Base-by-base conservation (phyloP, 92 coral and sea anemone genomes). In the Micromussa lordhowensis region DNA sequence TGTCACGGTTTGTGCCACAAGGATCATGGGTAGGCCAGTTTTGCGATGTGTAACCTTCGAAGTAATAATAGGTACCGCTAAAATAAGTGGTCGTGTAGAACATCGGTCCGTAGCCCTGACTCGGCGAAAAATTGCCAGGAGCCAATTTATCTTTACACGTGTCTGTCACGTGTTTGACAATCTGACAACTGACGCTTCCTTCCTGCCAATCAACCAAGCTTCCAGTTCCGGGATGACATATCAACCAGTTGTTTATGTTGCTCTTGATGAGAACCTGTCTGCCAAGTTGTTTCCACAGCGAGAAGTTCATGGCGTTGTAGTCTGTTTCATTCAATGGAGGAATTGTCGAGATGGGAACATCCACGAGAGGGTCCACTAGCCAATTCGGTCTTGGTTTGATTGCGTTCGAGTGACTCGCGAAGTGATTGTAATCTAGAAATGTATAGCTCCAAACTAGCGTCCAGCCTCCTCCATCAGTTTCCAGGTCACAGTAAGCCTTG, bases 371-470 rank as follows among this genome's bases (percentile, higher is more conserved):
- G 68, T 11, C 35, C 0, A 21, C 78, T 22, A 21, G 71, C 92
- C 92, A 88, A 32, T 66, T 64, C 0, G 94, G 94, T 38, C 85
- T 54, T 2, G 92, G 92, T 0, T 80, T 92, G 75, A 88, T 44
- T 1, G 94, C 92, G 35, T 92, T 92, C 29, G 68, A 3, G 5
- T 0, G 3, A 7, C 28, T 0, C 0, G 14, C 21, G 35, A 92
- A 92, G 0, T 34, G 0, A 3, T 17, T 11, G 72, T 92, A 92
- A 19, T 85, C 8, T 18, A 90, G 89, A 49, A 92, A 92, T 6
- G 90, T 85, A 77, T 92, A 92, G 58, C 92, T 77, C 90, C 86
- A 88, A 15, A 88, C 94, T 22, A 92, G 30, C 0, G 94, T 92
- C 94, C 92, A 92, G 73, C 94, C 94, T 19, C 92, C 94, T 22